These are phyloP conservation scores for Hyposoter didymator DNA, from an alignment of 2,888 invertebrate species.

Conservation along the genomic window DNA sequence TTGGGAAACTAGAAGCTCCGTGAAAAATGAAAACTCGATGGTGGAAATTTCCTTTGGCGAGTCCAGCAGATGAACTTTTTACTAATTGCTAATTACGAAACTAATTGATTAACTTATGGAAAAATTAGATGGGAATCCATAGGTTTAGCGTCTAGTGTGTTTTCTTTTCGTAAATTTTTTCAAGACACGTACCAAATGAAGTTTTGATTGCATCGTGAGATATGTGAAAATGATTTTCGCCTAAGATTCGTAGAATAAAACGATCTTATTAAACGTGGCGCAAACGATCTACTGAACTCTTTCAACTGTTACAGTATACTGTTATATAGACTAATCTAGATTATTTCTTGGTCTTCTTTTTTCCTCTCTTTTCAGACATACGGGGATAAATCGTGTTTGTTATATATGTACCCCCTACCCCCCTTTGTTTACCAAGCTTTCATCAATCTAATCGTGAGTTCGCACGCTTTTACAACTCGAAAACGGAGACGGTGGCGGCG, in stretches of 20 bases:
- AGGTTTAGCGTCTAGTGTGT: background rate
- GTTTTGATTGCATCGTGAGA: conserved; percentile 26
- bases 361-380: conserved; percentile 36
- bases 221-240: background rate
- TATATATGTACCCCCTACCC: conserved; percentile 51
- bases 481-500: conserved; percentile 24
- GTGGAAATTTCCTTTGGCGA: background rate
- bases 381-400: conserved; percentile 38
- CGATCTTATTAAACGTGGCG: conserved; percentile 25
- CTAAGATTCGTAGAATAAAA: conserved; percentile 14
- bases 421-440: conserved; percentile 59
- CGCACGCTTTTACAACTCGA: conserved; percentile 37
- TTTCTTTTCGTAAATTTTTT: background rate
- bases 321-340: conserved; percentile 62
- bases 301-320: conserved; percentile 55
- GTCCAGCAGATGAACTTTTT: background rate
- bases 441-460: conserved; percentile 65
- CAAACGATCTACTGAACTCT: conserved; percentile 61
- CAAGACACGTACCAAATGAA: conserved; percentile 15
- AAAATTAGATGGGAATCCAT: background rate
- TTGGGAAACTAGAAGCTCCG: background rate
- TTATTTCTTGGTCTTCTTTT: conserved; percentile 26
- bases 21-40: background rate
- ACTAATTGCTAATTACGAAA: too few relatives aligned
- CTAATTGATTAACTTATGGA: background rate